Evolutionary conservation across 2,797 vertebrate genomes (phyloP), one percentile per base, ranked within the genome.

Genomic region (Argentina silus): DNA sequence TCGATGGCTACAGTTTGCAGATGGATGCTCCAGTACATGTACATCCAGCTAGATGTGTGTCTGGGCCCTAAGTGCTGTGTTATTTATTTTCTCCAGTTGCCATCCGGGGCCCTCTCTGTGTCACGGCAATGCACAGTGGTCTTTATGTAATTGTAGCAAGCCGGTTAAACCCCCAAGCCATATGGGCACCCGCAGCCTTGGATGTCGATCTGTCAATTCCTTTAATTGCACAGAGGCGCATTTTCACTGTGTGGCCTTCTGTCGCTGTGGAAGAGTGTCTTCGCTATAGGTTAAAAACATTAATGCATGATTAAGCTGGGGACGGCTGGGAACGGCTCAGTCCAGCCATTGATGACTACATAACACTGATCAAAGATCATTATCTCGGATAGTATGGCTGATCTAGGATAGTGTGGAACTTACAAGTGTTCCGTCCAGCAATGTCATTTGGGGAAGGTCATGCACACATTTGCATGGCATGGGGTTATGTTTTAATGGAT

Each of bases 71-170:
- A 90, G 77, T 68, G 36, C 75, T 77, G 71, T 70, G 82, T 88
- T 86, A 88, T 89, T 90, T 82, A 89, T 87, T 76, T 87, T 72
- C 81, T 21, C 45, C 21, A 27, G 60, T n/a, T 68, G 81, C 83
- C 82, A 84, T 86, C 82, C 45, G 72, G 76, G 82, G 74, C 72
- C 83, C 77, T 83, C 76, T 65, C 62, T 79, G 85, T 89, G 82
- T 86, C 83, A 81, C 85, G 79, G 85, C 89, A 87, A 87, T 86
- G 87, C 88, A 56, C 87, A 85, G 75, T 89, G 85, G 88, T 89
- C 87, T 92, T 91, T 90, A 90, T 91, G 86, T 92, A 93, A 93
- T 91, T 91, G 90, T 83, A 90, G 74, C 59, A 86, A 80, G 89
- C 87, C 87, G 82, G 76, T 79, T 77, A 89, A 90, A 83, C 75